Conservation (phyloP, 1,140 invertebrate genomes). For the fruit fly (Drosophila melanogaster) region DNA sequence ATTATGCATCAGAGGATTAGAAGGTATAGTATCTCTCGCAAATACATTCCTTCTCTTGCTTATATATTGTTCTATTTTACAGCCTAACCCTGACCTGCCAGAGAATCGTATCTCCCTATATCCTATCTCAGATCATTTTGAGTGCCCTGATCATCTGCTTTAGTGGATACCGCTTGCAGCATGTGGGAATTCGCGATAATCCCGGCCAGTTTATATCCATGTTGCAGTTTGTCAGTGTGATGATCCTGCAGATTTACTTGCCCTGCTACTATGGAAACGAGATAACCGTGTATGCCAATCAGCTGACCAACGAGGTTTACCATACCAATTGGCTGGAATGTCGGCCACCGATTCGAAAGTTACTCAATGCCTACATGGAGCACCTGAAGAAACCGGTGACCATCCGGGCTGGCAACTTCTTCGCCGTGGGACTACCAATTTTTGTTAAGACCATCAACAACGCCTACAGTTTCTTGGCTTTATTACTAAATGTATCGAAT, state of each 20-base stretch:
- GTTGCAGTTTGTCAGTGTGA: conserved; percentile 76
- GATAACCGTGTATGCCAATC: conserved; percentile 61
- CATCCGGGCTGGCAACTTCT: conserved; percentile 68
- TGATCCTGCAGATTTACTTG: conserved; percentile 72
- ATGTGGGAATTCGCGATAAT: conserved; percentile 52
- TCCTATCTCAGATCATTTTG: conserved; percentile 71
- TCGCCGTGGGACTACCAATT: conserved; percentile 71
- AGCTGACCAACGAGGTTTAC: conserved; percentile 66
- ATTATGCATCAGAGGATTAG: conserved; percentile 50
- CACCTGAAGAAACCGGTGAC: conserved; percentile 61
- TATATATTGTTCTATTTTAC: neutral
- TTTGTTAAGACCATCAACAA: conserved; percentile 80
- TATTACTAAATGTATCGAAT: conserved; percentile 69
- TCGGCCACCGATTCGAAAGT: conserved; percentile 31
- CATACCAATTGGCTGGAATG: conserved; percentile 68
- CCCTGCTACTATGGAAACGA: conserved; percentile 78
- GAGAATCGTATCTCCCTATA: conserved; percentile 59
- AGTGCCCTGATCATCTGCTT: conserved; percentile 81
- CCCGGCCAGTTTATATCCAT: conserved; percentile 73
- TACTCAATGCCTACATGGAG: conserved; percentile 71
- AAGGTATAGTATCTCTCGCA: conserved; percentile 16
- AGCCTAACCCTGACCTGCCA: conserved; percentile 62
- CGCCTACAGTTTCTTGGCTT: conserved; percentile 75
- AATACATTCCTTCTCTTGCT: neutral
- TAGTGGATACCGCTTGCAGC: conserved; percentile 67